A percentile compares a stretch with the other conserved stretches of the same genome.
Evolutionary conservation across 2,888 invertebrate species (phyloP).

Genomic region (Microplitis manilae): DNA sequence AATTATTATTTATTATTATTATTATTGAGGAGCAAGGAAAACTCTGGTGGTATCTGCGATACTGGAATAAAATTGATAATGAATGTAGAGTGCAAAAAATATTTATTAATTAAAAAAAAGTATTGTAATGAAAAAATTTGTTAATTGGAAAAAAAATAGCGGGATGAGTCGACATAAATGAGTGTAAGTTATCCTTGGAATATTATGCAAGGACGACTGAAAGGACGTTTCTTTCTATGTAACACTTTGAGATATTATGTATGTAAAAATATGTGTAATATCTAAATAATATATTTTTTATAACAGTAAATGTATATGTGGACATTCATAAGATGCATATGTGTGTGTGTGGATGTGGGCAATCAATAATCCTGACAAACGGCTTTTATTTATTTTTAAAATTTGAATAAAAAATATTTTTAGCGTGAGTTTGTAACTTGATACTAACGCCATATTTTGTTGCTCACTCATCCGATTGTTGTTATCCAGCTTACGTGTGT

Average conservation of each 20-base stretch:
- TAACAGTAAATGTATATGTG: no score
- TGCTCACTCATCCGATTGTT: conserved; percentile 4
- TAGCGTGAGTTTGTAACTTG: conserved; percentile 10
- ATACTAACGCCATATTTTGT: conserved; percentile 7
- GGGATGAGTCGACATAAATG: not conserved
- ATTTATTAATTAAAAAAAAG: no score
- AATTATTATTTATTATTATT: no score
- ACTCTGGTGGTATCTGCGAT: no score
- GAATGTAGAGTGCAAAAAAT: no score
- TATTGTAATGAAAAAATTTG: not conserved
- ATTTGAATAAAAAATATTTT: not conserved
- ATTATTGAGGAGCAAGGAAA: no score
- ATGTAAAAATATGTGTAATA: no score
- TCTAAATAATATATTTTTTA: no score
- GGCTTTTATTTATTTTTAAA: not conserved
- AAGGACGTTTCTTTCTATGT: not conserved
- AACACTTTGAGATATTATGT: no score
- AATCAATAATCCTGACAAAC: conserved; percentile 20
- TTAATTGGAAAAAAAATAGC: not conserved
- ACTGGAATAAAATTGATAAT: no score
- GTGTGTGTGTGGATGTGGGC: not conserved
- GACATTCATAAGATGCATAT: no score
- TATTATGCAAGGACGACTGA: not conserved
- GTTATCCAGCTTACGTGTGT: conserved; percentile 18
- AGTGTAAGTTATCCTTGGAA: not conserved